Conservation (phyloP, 2,113 vertebrate species). For the Gasterosteus aculeatus region DNA sequence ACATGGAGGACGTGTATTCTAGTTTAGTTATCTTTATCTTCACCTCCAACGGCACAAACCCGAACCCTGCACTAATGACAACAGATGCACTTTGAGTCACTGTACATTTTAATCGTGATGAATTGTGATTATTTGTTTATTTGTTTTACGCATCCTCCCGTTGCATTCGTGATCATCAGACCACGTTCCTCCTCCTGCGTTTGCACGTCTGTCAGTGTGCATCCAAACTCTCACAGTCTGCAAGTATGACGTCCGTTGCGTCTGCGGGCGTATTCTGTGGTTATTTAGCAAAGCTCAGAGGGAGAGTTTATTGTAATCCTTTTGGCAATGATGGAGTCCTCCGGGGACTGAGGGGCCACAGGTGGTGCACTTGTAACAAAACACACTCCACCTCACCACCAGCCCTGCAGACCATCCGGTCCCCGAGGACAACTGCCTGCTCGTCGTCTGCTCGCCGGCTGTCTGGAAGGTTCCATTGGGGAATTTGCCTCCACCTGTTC, state of each 20-base stretch:
- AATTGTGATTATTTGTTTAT: background rate
- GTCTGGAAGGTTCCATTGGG: slow-evolving; percentile 58
- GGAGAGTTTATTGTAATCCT: slow-evolving; percentile 18
- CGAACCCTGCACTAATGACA: background rate
- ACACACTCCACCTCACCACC: background rate
- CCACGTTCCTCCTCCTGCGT: background rate
- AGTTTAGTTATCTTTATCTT: too few species aligned
- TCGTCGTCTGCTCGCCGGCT: slow-evolving; percentile 39
- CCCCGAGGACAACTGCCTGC: slow-evolving; percentile 8
- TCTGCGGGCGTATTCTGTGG: slow-evolving; percentile 11
- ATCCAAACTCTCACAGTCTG: background rate
- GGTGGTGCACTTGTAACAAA: slow-evolving; percentile 36
- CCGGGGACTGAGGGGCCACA: slow-evolving; percentile 38
- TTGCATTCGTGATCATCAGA: background rate
- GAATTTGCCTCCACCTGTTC: slow-evolving; percentile 67
- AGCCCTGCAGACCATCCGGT: slow-evolving; percentile 4
- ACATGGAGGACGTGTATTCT: background rate
- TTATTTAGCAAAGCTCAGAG: slow-evolving; percentile 16
- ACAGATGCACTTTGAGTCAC: background rate
- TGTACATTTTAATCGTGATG: background rate
- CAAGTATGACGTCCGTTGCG: slow-evolving; percentile 12
- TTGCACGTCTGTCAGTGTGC: background rate
- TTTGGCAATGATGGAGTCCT: slow-evolving; percentile 30
- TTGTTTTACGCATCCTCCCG: background rate
- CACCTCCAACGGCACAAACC: too few species aligned